Percentiles rank a stretch among this genome's conserved stretches.
These are phyloP conservation scores for Hippotragus niger DNA, from an alignment of 2,113 vertebrate species.

Conservation along the genomic window DNA sequence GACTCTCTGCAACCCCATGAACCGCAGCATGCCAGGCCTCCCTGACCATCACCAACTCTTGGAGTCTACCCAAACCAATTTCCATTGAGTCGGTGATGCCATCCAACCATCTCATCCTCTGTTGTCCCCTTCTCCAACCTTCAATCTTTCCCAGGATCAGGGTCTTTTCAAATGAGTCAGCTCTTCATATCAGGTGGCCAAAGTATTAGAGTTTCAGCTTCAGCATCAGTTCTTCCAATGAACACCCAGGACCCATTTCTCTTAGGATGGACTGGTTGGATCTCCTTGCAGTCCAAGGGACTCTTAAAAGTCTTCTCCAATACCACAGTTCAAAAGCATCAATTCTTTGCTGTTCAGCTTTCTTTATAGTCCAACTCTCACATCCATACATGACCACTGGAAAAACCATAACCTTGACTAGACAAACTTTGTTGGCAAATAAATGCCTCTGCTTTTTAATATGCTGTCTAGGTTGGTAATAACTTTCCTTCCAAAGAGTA, in stretches of 20 bases:
- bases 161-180: neutral
- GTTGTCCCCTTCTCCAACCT: neutral
- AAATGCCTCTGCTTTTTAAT: neutral
- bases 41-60: neutral
- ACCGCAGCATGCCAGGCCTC: fast-evolving
- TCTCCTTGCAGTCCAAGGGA: neutral
- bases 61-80: neutral
- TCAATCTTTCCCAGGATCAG: neutral
- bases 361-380: neutral
- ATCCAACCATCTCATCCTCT: neutral
- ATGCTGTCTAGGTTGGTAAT: neutral
- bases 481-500: neutral
- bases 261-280: neutral
- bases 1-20: neutral
- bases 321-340: neutral
- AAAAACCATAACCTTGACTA: neutral
- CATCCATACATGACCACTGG: neutral
- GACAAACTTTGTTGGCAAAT: neutral
- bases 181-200: neutral
- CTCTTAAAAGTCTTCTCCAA: neutral
- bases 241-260: neutral
- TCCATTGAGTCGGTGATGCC: neutral
- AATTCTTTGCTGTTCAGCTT: neutral
- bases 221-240: neutral
- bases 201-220: neutral